Evolutionary conservation across 2,888 invertebrate species (phyloP).

Genomic region (Caenorhabditis virilis): DNA sequence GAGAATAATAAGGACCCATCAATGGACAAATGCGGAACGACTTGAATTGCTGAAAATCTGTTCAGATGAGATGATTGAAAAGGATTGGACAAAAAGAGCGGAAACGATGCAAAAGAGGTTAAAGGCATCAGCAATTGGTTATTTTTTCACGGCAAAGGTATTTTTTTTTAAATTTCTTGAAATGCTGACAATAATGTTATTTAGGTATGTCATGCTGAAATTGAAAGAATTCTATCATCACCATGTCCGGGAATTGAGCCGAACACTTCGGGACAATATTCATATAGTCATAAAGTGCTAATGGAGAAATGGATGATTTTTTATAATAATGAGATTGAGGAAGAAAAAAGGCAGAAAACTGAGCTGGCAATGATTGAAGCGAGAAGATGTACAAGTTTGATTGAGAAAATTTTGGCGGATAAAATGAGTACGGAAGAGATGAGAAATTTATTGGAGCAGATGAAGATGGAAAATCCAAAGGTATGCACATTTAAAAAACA

Average conservation of each 20-base stretch:
- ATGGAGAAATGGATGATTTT: slow-evolving; percentile 39
- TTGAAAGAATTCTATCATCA: slow-evolving; percentile 28
- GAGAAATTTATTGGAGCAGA: slow-evolving; percentile 10
- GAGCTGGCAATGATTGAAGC: slow-evolving; percentile 22
- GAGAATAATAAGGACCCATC: slow-evolving; percentile 3
- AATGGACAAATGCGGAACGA: slow-evolving; percentile 26
- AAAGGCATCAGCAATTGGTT: slow-evolving; percentile 3
- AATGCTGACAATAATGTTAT: not conserved
- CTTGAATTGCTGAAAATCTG: slow-evolving; percentile 19
- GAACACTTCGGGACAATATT: slow-evolving; percentile 6
- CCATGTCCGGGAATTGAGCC: slow-evolving; percentile 32
- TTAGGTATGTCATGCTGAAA: slow-evolving; percentile 32
- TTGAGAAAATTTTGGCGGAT: slow-evolving; percentile 3
- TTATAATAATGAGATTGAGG: slow-evolving; percentile 20
- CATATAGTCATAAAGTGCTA: slow-evolving; percentile 31
- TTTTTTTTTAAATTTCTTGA: not conserved
- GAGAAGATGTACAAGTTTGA: not conserved
- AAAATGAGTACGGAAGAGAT: slow-evolving; percentile 16
- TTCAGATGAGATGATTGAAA: slow-evolving; percentile 7
- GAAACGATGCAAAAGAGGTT: slow-evolving; percentile 17
- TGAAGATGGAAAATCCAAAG: slow-evolving; percentile 15
- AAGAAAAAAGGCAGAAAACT: slow-evolving; percentile 5
- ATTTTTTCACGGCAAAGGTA: slow-evolving; percentile 36
- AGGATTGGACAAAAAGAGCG: slow-evolving; percentile 18
- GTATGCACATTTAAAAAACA: slow-evolving; percentile 1